A percentile compares a stretch with the other conserved stretches of the same genome.
Conservation (phyloP, 2,113 vertebrate species). For the Carettochelys insculpta region DNA sequence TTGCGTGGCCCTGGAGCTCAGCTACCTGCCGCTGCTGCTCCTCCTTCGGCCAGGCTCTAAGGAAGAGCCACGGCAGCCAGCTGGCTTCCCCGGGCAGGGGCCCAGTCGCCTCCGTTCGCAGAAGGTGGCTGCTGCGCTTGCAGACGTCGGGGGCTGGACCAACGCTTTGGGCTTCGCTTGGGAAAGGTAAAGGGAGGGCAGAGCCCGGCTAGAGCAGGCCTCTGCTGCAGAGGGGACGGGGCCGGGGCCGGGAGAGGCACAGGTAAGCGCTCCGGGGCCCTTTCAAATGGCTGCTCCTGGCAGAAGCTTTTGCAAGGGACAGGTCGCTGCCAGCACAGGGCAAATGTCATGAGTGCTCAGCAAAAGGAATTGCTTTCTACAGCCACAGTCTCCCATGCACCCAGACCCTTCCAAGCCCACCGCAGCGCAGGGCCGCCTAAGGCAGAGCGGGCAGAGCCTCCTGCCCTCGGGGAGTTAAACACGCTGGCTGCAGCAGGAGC, state of each 20-base stretch:
- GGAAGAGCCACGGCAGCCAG: background rate
- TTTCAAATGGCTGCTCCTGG: background rate
- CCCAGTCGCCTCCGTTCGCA: no score
- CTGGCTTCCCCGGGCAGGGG: background rate
- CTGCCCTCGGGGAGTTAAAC: background rate
- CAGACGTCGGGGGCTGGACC: no score
- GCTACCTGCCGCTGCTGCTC: no score
- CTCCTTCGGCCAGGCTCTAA: background rate
- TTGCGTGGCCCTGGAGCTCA: no score
- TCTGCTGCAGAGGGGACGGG: background rate
- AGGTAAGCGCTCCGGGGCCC: background rate
- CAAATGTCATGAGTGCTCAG: accelerated
- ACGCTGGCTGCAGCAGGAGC: background rate
- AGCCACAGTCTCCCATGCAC: background rate
- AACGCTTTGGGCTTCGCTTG: background rate
- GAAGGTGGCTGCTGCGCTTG: no score
- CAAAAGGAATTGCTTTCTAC: background rate
- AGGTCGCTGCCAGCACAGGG: background rate
- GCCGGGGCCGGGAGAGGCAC: background rate
- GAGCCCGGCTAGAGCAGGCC: background rate
- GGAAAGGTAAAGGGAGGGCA: background rate
- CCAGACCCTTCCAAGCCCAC: background rate
- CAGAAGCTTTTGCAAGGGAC: background rate
- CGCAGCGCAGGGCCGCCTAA: accelerated
- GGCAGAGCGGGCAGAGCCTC: background rate